Evolutionary conservation across 2,113 vertebrate genomes (phyloP), one percentile per base, ranked within the genome.

Genomic region (Rhizomys pruinosus): DNA sequence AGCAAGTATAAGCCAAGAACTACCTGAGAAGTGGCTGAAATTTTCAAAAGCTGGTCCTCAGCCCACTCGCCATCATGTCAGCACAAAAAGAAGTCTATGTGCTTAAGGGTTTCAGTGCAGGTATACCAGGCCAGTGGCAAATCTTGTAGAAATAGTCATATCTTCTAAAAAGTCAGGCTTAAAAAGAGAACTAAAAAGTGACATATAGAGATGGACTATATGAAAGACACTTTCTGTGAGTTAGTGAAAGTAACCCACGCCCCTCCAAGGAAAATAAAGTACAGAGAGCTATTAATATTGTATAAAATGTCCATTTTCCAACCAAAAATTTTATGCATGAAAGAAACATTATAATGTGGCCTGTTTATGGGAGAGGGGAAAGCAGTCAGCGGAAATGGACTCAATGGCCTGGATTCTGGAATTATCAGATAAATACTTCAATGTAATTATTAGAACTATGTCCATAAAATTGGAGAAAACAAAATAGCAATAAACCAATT

Each of bases 181-280:
- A 79, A 42, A 82, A 63, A 34, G 42, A 20, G 76, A 93, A 91
- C 64, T n/a, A n/a, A 82, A 71, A 90, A 87, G 87, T 74, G 23
- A 82, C 32, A 77, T 78, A 76, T 57, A 44, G 63, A 87, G 61
- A 64, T 68, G 59, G 66, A 29, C 27, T 37, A 57, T 84, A 90
- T 12, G 19, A 55, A 39, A 85, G 59, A 77, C 44, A 72, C 13
- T 47, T 37, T 87, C 42, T 84, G 7, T 1, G 13, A 19, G n/a
- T 76, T 77, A 12, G 55, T 87, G 64, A 95, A 93, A 87, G 39
- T 87, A 87, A 78, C 42, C 29, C 86, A 16, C 74, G 63, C 13
- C 10, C 29, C 16, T 16, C 4, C 17, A 16, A 55, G 42, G 68
- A 63, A 89, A 55, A 55, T 32, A 80, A 73, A 57, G 42, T 29